Evolutionary conservation across 1,140 invertebrate species (phyloP).

Genomic region (Diachasma alloeum): DNA sequence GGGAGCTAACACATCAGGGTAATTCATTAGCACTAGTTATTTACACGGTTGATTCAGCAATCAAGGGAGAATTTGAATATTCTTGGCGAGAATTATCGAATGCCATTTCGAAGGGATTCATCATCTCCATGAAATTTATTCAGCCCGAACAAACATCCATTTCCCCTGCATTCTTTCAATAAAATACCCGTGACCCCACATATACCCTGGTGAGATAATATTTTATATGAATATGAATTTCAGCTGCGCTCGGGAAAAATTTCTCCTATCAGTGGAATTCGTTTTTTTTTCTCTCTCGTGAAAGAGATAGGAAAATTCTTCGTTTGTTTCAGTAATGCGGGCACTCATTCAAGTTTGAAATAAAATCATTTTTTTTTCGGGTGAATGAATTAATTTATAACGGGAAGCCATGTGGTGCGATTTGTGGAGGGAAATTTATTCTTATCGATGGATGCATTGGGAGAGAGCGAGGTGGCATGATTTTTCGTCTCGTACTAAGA

Average conservation of each 20-base stretch:
- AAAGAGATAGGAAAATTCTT: background rate
- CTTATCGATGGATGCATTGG: too few species aligned
- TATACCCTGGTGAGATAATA: background rate
- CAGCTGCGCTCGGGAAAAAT: background rate
- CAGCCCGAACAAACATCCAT: background rate
- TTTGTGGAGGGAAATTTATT: too few species aligned
- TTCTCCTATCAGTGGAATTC: background rate
- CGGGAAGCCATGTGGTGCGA: background rate
- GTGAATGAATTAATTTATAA: background rate
- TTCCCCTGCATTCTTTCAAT: background rate
- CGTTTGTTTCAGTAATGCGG: background rate
- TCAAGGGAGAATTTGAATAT: background rate
- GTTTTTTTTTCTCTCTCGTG: background rate
- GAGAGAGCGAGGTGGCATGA: too few species aligned
- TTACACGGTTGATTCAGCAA: background rate
- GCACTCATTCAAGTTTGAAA: background rate
- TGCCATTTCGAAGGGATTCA: background rate
- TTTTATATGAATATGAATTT: background rate
- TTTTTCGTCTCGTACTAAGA: too few species aligned
- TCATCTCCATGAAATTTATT: background rate
- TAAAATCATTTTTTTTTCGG: background rate
- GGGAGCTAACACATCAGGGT: background rate
- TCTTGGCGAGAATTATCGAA: background rate
- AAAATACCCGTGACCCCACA: background rate
- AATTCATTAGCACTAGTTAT: background rate